Percentiles rank a stretch among this genome's conserved stretches.
Evolutionary conservation across 1,140 invertebrate species (phyloP).

Genomic region (Nomia melanderi): DNA sequence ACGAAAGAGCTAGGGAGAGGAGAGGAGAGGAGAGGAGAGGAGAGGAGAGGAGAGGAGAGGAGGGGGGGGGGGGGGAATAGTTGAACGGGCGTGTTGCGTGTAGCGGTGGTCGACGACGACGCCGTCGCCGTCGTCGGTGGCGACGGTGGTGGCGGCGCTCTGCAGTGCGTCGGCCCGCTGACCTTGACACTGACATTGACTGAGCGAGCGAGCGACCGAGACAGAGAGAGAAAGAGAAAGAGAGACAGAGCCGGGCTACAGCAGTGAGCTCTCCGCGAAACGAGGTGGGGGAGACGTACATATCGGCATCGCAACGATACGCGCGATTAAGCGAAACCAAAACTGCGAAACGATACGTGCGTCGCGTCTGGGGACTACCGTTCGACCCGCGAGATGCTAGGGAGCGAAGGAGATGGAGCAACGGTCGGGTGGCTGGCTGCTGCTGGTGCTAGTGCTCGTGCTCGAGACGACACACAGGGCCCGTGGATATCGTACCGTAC

Average conservation of each 20-base stretch:
- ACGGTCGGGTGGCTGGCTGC: no score
- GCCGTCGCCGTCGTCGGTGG: conserved; percentile 3
- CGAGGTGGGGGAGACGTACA: conserved; percentile 10
- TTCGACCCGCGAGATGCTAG: no score
- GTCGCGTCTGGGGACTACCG: background rate
- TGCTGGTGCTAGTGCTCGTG: no score
- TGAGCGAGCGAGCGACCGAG: conserved; percentile 40
- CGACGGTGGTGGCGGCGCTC: conserved; percentile 46
- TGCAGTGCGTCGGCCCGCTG: conserved; percentile 76
- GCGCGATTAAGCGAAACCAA: conserved; percentile 41
- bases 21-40: no score
- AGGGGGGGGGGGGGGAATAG: no score
- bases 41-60: no score
- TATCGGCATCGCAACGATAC: conserved; percentile 30
- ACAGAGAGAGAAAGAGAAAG: conserved; percentile 15
- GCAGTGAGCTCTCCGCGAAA: no score
- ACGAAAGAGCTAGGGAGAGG: conserved; percentile 49
- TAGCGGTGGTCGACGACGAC: background rate
- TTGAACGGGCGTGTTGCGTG: no score
- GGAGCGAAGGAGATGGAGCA: no score
- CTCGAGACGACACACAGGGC: no score
- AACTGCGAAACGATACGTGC: conserved; percentile 14
- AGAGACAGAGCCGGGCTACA: no score
- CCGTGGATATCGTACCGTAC: no score
- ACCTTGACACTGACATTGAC: conserved; percentile 81